phyloP scores from a whole-genome alignment of 2,113 vertebrate genomes.

The Brachirus orientalis region DNA sequence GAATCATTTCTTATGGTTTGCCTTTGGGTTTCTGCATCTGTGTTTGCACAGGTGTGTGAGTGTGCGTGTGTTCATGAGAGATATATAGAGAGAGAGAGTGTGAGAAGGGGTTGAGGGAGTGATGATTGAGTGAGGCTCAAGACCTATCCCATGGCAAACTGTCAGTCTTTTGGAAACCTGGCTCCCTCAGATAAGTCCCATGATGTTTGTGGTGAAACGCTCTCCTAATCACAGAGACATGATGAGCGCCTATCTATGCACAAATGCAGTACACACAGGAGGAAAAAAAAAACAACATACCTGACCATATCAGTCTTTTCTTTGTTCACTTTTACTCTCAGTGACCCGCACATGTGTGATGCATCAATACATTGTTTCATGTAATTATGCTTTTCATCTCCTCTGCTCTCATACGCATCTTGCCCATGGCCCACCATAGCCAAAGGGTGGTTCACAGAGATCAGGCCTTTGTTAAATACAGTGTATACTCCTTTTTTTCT shows the following conservation, averaged over 20 bases:
- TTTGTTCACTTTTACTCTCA: neutral
- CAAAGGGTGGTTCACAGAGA: too few relatives aligned
- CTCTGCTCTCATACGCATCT: too few relatives aligned
- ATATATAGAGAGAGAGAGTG: neutral
- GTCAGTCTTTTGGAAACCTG: slow-evolving; percentile 65
- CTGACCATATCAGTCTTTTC: slow-evolving; percentile 9
- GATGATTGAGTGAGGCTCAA: slow-evolving; percentile 58
- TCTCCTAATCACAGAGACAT: slow-evolving; percentile 45
- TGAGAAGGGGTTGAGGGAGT: slow-evolving; percentile 36
- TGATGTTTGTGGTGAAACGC: slow-evolving; percentile 57
- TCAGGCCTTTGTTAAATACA: too few relatives aligned
- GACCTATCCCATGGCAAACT: slow-evolving; percentile 60
- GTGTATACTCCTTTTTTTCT: too few relatives aligned
- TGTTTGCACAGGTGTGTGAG: slow-evolving; percentile 48
- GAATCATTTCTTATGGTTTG: slow-evolving; percentile 37
- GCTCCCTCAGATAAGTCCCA: slow-evolving; percentile 69
- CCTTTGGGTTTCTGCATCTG: slow-evolving; percentile 28
- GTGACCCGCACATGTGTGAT: neutral
- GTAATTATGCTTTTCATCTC: too few relatives aligned
- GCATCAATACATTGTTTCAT: too few relatives aligned
- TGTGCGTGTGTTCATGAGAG: neutral
- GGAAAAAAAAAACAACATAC: slow-evolving; percentile 12
- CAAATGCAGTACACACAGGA: slow-evolving; percentile 17
- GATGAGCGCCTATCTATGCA: slow-evolving; percentile 62
- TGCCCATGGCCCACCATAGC: too few relatives aligned